phyloP scores from a whole-genome alignment of 2,113 vertebrate genomes.

The Hippolais icterina region DNA sequence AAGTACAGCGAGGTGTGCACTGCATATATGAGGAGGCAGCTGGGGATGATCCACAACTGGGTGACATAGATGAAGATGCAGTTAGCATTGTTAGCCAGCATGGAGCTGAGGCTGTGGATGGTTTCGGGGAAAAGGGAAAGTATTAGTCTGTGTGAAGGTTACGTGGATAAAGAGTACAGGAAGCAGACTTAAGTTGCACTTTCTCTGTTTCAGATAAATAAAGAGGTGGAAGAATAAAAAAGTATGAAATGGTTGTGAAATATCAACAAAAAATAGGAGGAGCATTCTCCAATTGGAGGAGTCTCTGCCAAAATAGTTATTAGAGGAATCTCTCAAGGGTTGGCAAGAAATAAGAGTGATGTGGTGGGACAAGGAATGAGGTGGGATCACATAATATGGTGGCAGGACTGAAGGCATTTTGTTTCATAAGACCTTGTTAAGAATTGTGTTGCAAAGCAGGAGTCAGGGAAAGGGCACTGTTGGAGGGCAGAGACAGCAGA shows the following conservation, averaged over 20 bases:
- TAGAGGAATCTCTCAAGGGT: background rate
- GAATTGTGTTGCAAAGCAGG: background rate
- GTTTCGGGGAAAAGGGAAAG: background rate
- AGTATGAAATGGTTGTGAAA: background rate
- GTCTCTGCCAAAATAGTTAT: background rate
- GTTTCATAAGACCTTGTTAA: background rate
- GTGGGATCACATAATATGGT: background rate
- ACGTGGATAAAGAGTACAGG: background rate
- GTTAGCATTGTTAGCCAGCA: background rate
- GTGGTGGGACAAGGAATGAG: background rate
- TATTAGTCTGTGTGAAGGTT: background rate
- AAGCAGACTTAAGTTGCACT: background rate
- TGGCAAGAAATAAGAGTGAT: background rate
- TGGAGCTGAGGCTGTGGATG: background rate
- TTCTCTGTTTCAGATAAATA: background rate
- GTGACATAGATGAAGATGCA: background rate
- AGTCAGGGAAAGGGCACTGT: background rate
- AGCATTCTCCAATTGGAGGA: background rate
- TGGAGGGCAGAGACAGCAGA: background rate
- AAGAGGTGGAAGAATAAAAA: background rate
- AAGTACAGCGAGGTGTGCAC: rapidly evolving
- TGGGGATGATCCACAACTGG: background rate
- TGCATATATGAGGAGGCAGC: rapidly evolving
- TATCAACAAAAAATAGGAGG: background rate
- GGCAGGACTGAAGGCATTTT: background rate